A percentile compares a stretch with the other conserved stretches of the same genome.
phyloP scores from a whole-genome alignment of 2,888 invertebrate species.

The Mesopsocus fuscifrons region DNA sequence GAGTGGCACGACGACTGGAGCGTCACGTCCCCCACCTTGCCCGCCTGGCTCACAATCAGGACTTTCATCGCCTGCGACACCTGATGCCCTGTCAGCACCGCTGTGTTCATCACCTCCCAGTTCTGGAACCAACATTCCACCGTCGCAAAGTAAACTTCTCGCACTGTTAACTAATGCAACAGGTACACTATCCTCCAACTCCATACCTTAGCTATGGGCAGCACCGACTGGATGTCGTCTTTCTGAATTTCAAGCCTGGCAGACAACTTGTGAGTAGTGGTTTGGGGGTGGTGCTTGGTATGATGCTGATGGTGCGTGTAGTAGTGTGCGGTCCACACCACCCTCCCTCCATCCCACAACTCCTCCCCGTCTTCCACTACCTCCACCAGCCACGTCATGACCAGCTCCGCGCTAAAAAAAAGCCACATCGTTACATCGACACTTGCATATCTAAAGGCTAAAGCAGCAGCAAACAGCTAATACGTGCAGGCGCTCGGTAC shows the following conservation, averaged over 20 bases:
- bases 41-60: slow-evolving; percentile 84
- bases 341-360: slow-evolving; percentile 60
- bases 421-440: too few species aligned
- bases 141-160: too few species aligned
- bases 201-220: slow-evolving; percentile 79
- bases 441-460: too few species aligned
- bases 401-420: slow-evolving; percentile 40
- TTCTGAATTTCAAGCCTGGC: slow-evolving; percentile 78
- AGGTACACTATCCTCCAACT: too few species aligned
- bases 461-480: too few species aligned
- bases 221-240: slow-evolving; percentile 81
- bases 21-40: slow-evolving; percentile 88
- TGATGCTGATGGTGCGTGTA: slow-evolving; percentile 21
- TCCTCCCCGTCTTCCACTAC: slow-evolving; percentile 62
- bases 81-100: slow-evolving; percentile 81
- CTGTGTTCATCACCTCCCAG: slow-evolving; percentile 89
- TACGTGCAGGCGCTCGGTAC: background rate
- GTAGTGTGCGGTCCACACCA: slow-evolving; percentile 72
- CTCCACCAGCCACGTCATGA: slow-evolving; percentile 82
- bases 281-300: slow-evolving; percentile 23
- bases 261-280: slow-evolving; percentile 38
- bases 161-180: too few species aligned
- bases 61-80: slow-evolving; percentile 91
- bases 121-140: slow-evolving; percentile 50
- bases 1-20: slow-evolving; percentile 87